Percentiles rank a stretch among this genome's conserved stretches.
phyloP scores from a whole-genome alignment of 2,797 vertebrate genomes.

The Pseudochromis fuscus region DNA sequence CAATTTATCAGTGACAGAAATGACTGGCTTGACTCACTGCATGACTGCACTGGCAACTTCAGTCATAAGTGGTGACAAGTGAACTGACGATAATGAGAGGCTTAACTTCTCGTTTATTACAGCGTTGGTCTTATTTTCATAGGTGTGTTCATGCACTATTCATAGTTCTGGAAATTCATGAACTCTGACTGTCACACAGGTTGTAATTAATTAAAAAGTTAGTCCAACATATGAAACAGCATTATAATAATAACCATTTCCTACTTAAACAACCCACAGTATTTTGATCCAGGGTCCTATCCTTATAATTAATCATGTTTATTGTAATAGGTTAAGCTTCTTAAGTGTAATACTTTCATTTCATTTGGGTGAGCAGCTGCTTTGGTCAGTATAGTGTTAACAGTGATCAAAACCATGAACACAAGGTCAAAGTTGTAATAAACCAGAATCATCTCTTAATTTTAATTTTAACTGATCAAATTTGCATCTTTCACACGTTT shows the following conservation, averaged over 20 bases:
- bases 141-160: background rate
- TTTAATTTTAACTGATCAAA: background rate
- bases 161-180: background rate
- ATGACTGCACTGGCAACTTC: background rate
- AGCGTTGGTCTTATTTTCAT: background rate
- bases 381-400: background rate
- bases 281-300: background rate
- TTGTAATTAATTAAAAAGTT: background rate
- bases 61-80: background rate
- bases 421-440: too few relatives aligned
- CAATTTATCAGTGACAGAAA: conserved; percentile 27
- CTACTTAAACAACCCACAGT: too few relatives aligned
- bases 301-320: background rate
- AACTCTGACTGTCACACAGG: background rate
- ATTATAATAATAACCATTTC: background rate
- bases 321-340: background rate
- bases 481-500: background rate
- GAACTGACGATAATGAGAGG: background rate
- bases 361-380: background rate
- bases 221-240: background rate
- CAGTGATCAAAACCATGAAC: background rate
- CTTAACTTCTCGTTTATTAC: background rate
- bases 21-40: conserved; percentile 1
- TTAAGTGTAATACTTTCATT: too few relatives aligned
- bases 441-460: background rate